Evolutionary conservation across 2,888 invertebrate species (phyloP), one percentile per base, ranked within the genome.

Genomic region (Ptychoptera albimana): DNA sequence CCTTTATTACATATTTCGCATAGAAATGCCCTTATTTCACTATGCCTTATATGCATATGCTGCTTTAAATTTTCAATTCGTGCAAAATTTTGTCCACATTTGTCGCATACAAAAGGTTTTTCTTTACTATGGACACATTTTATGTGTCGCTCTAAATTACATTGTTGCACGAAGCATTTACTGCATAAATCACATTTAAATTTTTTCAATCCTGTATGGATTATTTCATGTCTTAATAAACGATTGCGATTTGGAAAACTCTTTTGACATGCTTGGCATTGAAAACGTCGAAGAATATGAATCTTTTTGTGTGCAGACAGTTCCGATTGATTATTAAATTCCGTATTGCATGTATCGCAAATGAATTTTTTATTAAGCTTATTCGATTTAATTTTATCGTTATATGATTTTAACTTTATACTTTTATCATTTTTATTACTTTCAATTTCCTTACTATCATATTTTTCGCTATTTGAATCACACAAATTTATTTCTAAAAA

Each of bases 81-180:
- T 2, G 50, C 45, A 37, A 50, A 50, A 9, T 44, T 36, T 43
- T 47, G 37, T 7, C 45, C 48, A 37, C 51, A 51, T 14, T 31
- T 37, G 3, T 34, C 39, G 38, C 51, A 51, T 16, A 31, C 29
- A 31, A 47, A 45, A 14, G 39, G 44, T 35, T 42, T 36, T 40
- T 50, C 49, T 12, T 50, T 43, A 8, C 43, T 42, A 42, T 51
- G 51, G 35, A 42, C 48, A 37, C 50, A 48, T 9, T 47, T 47
- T 16, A 50, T 43, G 41, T 51, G 51, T 2, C 51, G 43, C 40
- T 49, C 48, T 30, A 51, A 44, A 48, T 51, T 51, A 9, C 48
- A 47, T 35, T 47, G 48, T 31, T 47, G 49, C 9, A 49, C 45
- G 23, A 49, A 51, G 12, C 38, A 42, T 31, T 50, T 50, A 9